Conservation (phyloP, 2,113 vertebrate genomes). For the Talpa occidentalis region DNA sequence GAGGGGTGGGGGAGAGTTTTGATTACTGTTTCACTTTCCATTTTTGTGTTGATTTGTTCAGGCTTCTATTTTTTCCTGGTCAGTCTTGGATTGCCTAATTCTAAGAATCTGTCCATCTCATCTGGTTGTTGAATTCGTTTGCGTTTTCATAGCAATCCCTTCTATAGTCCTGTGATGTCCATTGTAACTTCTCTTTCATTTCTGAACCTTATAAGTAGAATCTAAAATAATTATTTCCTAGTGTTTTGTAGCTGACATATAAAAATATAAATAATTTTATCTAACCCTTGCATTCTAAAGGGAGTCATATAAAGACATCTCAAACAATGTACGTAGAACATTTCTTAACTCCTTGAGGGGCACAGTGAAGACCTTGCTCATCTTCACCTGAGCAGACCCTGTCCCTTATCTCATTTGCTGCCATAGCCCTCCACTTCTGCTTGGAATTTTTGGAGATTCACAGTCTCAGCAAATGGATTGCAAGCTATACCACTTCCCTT, state of each 20-base stretch:
- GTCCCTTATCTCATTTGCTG: too few relatives aligned
- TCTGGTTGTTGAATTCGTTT: too few relatives aligned
- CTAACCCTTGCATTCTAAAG: background rate
- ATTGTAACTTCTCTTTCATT: too few relatives aligned
- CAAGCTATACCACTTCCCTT: background rate
- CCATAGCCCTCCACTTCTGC: background rate
- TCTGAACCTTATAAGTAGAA: background rate
- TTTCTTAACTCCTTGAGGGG: background rate
- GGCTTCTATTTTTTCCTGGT: too few relatives aligned
- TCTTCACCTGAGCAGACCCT: background rate
- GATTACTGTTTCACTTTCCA: too few relatives aligned
- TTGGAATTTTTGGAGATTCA: background rate
- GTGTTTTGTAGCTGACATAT: background rate
- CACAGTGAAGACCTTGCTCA: fast-evolving
- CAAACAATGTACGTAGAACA: too few relatives aligned
- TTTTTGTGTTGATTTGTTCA: too few relatives aligned
- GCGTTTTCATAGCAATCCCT: too few relatives aligned
- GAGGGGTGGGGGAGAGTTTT: too few relatives aligned
- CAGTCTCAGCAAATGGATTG: background rate
- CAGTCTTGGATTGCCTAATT: too few relatives aligned
- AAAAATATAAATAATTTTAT: background rate
- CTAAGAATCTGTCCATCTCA: too few relatives aligned
- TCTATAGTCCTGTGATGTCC: too few relatives aligned
- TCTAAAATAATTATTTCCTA: background rate
- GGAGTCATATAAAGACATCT: background rate